A percentile compares a stretch with the other conserved stretches of the same genome.
Conservation (phyloP, 2,888 invertebrate species). For the Macaria liturata region DNA sequence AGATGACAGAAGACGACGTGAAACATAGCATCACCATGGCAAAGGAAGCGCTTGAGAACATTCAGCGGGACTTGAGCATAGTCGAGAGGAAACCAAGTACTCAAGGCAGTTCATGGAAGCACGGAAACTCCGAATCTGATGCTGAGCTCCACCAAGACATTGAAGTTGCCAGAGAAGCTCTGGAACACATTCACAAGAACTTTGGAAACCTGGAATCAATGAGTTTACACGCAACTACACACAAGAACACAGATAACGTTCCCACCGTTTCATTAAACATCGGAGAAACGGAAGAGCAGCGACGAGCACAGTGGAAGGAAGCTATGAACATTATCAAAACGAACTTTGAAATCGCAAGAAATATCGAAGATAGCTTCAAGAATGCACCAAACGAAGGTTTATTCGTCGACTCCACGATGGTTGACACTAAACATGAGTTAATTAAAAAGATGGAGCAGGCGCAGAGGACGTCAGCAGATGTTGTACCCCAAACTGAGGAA, state of each 20-base stretch:
- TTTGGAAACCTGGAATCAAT: constrained; percentile 57
- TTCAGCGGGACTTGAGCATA: constrained; percentile 59
- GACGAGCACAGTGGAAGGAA: constrained; percentile 66
- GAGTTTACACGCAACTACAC: constrained; percentile 43
- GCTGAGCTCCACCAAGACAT: constrained; percentile 60
- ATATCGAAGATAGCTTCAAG: constrained; percentile 67
- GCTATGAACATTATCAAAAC: constrained; percentile 58
- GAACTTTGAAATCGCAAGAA: constrained; percentile 59
- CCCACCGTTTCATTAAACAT: constrained; percentile 41
- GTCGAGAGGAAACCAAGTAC: constrained; percentile 49
- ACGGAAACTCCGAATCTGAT: constrained; percentile 46
- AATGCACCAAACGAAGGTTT: constrained; percentile 21
- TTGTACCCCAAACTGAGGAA: constrained; percentile 19
- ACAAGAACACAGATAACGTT: constrained; percentile 42
- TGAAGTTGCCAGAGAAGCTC: constrained; percentile 59
- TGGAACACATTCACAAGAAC: constrained; percentile 60
- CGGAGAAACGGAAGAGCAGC: constrained; percentile 54
- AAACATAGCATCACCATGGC: constrained; percentile 66
- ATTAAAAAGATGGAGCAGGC: constrained; percentile 22
- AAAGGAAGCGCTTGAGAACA: constrained; percentile 67
- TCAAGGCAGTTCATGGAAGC: constrained; percentile 38
- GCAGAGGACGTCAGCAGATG: constrained; percentile 25
- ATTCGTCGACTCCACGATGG: constrained; percentile 2
- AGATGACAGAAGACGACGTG: constrained; percentile 55
- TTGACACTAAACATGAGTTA: constrained; percentile 14